Base-by-base conservation (phyloP, 92 coral and sea anemone genomes). In the Nematostella vectensis region DNA sequence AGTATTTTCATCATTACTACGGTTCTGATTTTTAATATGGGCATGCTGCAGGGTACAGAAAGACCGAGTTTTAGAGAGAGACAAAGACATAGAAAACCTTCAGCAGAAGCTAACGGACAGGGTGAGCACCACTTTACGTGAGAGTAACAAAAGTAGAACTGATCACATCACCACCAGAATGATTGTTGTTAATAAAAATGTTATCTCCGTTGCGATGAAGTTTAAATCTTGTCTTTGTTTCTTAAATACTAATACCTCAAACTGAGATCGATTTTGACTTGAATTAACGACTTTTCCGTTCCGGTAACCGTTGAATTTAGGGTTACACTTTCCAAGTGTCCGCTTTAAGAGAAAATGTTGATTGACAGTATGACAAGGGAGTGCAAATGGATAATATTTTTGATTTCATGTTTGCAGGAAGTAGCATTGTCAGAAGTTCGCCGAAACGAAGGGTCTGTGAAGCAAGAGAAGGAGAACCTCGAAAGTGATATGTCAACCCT, bases 1-100 rank as follows among this genome's bases (percentile, higher is more conserved):
- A n/a, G n/a, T n/a, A n/a, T n/a, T n/a, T n/a, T n/a, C n/a, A n/a
- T n/a, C n/a, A n/a, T n/a, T n/a, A n/a, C n/a, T n/a, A n/a, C n/a
- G n/a, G n/a, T n/a, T n/a, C n/a, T n/a, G n/a, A n/a, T n/a, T n/a
- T n/a, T n/a, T n/a, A n/a, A n/a, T n/a, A n/a, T n/a, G n/a, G n/a
- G n/a, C n/a, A n/a, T n/a, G n/a, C 12, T 59, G 4, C 57, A 89
- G 97, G 60, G 68, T 86, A 29, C 97, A 89, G 50, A 89, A 89
- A 47, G 97, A 89, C 36, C 86, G 97, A 16, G 97, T 87, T 31
- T 11, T 60, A 20, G 87, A 80, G 8, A 75, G 78, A 63, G 95
- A 89, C 25, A 80, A 69, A 39, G 80, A 85, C 52, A 61, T 89
- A 15, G 87, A 85, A 65, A 60, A 27, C 0, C 48, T 89, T 29